Evolutionary conservation across 2,888 invertebrate genomes (phyloP).

Genomic region (Omphaloscelis lunosa): DNA sequence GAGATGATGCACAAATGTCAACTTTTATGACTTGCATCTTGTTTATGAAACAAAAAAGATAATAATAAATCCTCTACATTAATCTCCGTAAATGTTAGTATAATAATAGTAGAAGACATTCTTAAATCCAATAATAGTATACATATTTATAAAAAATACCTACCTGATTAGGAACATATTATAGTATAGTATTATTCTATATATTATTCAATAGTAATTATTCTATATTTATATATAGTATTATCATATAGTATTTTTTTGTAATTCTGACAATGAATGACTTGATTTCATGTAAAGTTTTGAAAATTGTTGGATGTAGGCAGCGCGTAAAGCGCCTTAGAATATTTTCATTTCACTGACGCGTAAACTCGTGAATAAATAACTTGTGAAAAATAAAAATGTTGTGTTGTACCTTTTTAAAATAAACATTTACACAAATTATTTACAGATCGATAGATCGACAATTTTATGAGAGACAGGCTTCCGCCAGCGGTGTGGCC

Average conservation of each 20-base stretch:
- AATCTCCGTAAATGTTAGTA: conserved; percentile 13
- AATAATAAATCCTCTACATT: background rate
- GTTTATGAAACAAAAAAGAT: conserved; percentile 5
- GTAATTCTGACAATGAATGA: background rate
- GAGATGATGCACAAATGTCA: conserved; percentile 42
- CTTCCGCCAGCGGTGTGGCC: too few relatives aligned
- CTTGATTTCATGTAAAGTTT: background rate
- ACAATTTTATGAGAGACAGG: background rate
- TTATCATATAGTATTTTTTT: background rate
- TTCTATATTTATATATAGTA: too few relatives aligned
- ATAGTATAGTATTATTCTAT: too few relatives aligned
- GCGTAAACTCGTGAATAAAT: background rate
- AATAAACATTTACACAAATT: background rate
- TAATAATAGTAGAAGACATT: background rate
- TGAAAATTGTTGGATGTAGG: background rate
- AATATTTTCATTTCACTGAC: background rate
- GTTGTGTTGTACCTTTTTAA: background rate
- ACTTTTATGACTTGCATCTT: conserved; percentile 27
- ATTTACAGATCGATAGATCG: background rate
- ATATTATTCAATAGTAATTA: too few relatives aligned
- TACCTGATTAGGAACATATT: too few relatives aligned
- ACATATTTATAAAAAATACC: background rate
- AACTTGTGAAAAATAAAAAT: background rate
- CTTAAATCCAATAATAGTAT: background rate
- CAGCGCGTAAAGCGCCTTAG: background rate